A percentile compares a stretch with the other conserved stretches of the same genome.
phyloP scores from a whole-genome alignment of 2,888 invertebrate species.

The Limnephilus marmoratus region DNA sequence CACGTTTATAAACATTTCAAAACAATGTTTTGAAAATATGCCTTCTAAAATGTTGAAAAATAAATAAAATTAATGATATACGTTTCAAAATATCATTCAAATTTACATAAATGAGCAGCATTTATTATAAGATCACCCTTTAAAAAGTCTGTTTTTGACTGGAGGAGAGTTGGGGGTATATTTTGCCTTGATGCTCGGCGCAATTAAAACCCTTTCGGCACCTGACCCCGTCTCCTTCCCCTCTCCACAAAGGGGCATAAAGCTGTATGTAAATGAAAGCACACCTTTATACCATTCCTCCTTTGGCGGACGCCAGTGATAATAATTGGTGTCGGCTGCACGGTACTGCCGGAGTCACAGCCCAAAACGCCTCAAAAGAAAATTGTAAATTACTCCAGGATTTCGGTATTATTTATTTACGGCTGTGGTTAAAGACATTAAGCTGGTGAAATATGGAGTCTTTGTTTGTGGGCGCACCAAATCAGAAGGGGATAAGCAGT shows the following conservation, averaged over 20 bases:
- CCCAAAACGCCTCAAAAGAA: neutral
- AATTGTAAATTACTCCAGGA: neutral
- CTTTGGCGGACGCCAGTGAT: neutral
- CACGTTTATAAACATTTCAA: too few species aligned
- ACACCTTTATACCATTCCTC: neutral
- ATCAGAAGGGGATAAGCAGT: neutral
- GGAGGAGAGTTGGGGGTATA: neutral
- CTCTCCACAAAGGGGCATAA: neutral
- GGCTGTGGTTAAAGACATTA: neutral
- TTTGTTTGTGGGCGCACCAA: neutral
- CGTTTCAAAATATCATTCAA: too few species aligned
- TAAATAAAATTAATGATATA: too few species aligned
- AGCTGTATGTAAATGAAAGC: neutral
- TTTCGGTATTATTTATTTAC: neutral
- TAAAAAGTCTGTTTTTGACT: neutral
- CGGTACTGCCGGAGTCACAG: neutral
- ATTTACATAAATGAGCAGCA: too few species aligned
- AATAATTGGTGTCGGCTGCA: slow-evolving; percentile 18
- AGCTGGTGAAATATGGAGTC: neutral
- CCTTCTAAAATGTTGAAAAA: too few species aligned
- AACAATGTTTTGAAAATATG: too few species aligned
- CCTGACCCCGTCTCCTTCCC: neutral
- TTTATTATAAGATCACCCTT: neutral
- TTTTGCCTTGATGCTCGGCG: slow-evolving; percentile 1
- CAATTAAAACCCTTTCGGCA: slow-evolving; percentile 17